Evolutionary conservation across 2,888 invertebrate species (phyloP).

Genomic region (Philonicus albiceps): DNA sequence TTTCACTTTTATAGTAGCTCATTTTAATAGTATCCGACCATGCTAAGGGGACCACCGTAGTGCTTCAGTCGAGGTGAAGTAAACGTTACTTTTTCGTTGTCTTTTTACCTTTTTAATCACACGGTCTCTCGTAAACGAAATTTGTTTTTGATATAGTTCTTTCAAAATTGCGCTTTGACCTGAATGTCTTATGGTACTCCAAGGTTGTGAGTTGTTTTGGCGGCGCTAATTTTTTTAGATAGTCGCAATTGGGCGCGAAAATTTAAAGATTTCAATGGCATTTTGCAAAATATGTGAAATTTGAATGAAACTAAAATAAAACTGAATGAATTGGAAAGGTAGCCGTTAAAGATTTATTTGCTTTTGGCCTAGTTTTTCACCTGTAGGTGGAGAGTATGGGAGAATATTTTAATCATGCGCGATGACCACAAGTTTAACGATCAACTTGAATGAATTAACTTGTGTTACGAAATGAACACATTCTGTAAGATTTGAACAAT

Average conservation of each 20-base stretch:
- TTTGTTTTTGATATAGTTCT: not conserved
- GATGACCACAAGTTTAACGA: not conserved
- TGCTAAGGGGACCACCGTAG: not conserved
- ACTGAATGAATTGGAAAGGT: not conserved
- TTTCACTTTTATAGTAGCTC: conserved; percentile 27
- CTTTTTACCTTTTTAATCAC: conserved; percentile 1
- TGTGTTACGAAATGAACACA: not conserved
- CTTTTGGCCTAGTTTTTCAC: not conserved
- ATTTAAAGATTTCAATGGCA: not conserved
- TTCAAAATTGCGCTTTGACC: conserved; percentile 21
- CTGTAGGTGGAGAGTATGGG: not conserved
- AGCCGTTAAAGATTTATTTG: not conserved
- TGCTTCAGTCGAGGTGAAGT: not conserved
- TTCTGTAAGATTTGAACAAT: not conserved
- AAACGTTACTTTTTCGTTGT: not conserved
- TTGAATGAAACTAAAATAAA: not conserved
- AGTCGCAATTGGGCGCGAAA: not conserved
- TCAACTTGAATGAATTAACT: not conserved
- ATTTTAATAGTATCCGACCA: not conserved
- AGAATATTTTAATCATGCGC: not conserved
- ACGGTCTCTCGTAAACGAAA: conserved; percentile 10
- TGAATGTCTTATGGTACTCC: conserved; percentile 8
- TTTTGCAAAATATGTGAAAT: not conserved
- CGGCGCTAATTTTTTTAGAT: not conserved
- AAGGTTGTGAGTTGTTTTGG: conserved; percentile 22